Evolutionary conservation across 2,888 invertebrate genomes (phyloP).

Genomic region (Byasa hedistus): DNA sequence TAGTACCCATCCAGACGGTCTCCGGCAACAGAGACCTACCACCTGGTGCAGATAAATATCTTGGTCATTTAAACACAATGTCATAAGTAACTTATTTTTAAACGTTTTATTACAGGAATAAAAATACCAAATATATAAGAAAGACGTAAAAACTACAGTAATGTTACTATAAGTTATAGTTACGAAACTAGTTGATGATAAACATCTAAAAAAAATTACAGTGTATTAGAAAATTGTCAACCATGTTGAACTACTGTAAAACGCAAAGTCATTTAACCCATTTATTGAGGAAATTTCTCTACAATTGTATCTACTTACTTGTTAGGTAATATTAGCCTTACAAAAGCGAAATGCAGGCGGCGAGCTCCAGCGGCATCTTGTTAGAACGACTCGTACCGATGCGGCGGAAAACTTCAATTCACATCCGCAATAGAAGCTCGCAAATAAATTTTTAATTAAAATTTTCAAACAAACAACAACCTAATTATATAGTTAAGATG

Average conservation of each 20-base stretch:
- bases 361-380: slow-evolving; percentile 9
- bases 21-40: too few species aligned
- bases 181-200: too few species aligned
- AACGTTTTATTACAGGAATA: too few species aligned
- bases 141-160: too few species aligned
- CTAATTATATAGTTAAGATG: background rate
- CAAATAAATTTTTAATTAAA: slow-evolving; percentile 8
- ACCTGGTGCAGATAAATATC: too few species aligned
- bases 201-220: too few species aligned
- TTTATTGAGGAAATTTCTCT: slow-evolving; percentile 16
- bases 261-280: background rate
- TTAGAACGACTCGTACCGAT: slow-evolving; percentile 8
- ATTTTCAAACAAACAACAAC: background rate
- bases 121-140: too few species aligned
- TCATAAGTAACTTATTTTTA: too few species aligned
- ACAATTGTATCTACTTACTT: slow-evolving; percentile 18
- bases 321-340: slow-evolving; percentile 21
- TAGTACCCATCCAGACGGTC: too few species aligned
- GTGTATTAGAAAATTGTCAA: slow-evolving; percentile 1
- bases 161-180: too few species aligned
- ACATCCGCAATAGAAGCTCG: background rate
- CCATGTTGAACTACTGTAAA: background rate
- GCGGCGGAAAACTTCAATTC: background rate
- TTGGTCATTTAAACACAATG: too few species aligned
- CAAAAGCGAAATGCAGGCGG: slow-evolving; percentile 13